These are phyloP conservation scores for Mimachlamys varia DNA, from an alignment of 2,888 invertebrate species.

Conservation along the genomic window DNA sequence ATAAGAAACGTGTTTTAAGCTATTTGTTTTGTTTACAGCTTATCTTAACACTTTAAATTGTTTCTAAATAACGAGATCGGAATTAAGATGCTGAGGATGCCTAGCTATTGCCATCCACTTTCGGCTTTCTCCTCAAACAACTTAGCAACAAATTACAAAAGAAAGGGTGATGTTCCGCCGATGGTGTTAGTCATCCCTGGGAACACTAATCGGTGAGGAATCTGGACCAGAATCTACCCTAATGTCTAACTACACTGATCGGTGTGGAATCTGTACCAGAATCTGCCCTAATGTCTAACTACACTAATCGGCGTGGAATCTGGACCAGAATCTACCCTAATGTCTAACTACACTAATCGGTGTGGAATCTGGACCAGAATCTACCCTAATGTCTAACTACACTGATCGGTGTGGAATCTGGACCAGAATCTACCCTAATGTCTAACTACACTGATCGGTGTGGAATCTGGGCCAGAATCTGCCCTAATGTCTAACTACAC, in stretches of 20 bases:
- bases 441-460: neutral
- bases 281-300: too few relatives aligned
- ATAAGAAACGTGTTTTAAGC: neutral
- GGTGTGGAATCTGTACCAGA: neutral
- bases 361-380: too few relatives aligned
- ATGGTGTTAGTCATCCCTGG: neutral
- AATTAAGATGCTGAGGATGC: neutral
- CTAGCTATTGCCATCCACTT: neutral
- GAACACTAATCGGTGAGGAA: neutral
- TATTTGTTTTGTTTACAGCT: neutral
- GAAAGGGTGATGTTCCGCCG: neutral
- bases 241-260: too few relatives aligned
- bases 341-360: neutral
- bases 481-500: too few relatives aligned
- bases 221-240: too few relatives aligned
- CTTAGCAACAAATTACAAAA: neutral
- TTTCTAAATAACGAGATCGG: neutral
- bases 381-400: too few relatives aligned
- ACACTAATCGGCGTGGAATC: neutral
- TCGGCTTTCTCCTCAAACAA: neutral
- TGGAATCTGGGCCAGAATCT: too few relatives aligned
- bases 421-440: too few relatives aligned
- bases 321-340: too few relatives aligned
- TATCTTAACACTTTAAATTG: conserved; percentile 2
- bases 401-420: neutral